Conservation (phyloP, 1,140 invertebrate species). For the Harlomillsia oculata region DNA sequence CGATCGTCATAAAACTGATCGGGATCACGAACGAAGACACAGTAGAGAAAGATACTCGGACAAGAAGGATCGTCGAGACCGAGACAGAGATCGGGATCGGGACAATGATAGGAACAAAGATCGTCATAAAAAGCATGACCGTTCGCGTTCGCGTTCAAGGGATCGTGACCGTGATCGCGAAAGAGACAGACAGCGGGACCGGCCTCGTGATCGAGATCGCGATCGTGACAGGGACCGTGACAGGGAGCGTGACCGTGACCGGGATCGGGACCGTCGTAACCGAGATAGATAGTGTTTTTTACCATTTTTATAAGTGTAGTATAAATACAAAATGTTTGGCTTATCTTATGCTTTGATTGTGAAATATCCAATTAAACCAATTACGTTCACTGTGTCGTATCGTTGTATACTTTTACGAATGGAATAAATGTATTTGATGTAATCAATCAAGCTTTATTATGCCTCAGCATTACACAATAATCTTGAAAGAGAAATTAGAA, state of each 20-base stretch:
- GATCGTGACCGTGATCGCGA: conserved; percentile 35
- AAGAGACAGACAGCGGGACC: conserved; percentile 25
- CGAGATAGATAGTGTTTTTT: conserved; percentile 8
- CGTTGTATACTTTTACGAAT: background rate
- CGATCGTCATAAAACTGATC: too few relatives aligned
- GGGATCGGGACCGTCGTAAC: conserved; percentile 6
- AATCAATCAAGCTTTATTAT: too few relatives aligned
- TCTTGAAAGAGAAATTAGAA: too few relatives aligned
- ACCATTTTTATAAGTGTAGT: conserved; percentile 8
- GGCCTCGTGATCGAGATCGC: conserved; percentile 22
- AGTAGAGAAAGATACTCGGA: background rate
- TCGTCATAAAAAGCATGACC: conserved; percentile 34
- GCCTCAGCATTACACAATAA: too few relatives aligned
- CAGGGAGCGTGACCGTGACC: background rate
- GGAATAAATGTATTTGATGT: background rate
- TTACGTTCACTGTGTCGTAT: background rate
- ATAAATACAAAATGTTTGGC: too few relatives aligned
- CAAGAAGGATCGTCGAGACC: conserved; percentile 7
- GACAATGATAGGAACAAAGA: conserved; percentile 7
- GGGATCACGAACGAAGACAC: too few relatives aligned
- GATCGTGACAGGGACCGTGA: conserved; percentile 23
- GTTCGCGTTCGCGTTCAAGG: conserved; percentile 12
- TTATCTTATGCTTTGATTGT: conserved; percentile 3
- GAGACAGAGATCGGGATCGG: conserved; percentile 13
- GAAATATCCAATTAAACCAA: background rate